These are phyloP conservation scores for Orgyia antiqua DNA, from an alignment of 2,888 invertebrate genomes.

Conservation along the genomic window DNA sequence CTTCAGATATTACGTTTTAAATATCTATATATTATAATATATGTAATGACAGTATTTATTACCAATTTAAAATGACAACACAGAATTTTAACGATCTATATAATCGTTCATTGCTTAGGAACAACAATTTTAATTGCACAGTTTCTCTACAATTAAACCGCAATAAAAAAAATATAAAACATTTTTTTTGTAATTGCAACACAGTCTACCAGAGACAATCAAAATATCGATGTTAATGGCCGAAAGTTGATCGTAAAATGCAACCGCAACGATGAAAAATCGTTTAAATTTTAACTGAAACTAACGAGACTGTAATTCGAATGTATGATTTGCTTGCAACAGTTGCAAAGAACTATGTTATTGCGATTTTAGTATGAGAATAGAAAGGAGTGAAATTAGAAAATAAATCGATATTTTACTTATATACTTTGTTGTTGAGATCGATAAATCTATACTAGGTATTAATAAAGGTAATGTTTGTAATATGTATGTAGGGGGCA, in stretches of 20 bases:
- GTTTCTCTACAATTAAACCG: slow-evolving; percentile 1
- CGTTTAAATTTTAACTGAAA: too few species aligned
- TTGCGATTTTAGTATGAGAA: too few species aligned
- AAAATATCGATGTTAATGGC: slow-evolving; percentile 43
- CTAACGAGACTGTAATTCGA: too few species aligned
- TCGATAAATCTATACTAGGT: too few species aligned
- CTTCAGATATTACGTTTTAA: neutral
- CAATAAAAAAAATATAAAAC: neutral
- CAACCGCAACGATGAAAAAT: slow-evolving; percentile 47
- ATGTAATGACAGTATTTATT: neutral
- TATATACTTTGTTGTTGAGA: too few species aligned
- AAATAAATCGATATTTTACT: too few species aligned
- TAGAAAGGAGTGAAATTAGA: too few species aligned
- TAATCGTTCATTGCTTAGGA: neutral
- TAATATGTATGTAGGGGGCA: too few species aligned
- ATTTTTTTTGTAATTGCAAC: slow-evolving; percentile 2
- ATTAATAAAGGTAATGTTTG: too few species aligned
- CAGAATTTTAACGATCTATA: neutral
- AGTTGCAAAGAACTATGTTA: too few species aligned
- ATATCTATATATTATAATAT: neutral
- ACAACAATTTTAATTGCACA: neutral
- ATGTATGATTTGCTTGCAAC: too few species aligned
- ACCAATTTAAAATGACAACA: neutral
- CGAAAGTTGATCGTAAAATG: slow-evolving; percentile 49
- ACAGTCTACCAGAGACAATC: slow-evolving; percentile 10